Conservation (phyloP, 2,888 invertebrate species). For the Caenorhabditis doughertyi region DNA sequence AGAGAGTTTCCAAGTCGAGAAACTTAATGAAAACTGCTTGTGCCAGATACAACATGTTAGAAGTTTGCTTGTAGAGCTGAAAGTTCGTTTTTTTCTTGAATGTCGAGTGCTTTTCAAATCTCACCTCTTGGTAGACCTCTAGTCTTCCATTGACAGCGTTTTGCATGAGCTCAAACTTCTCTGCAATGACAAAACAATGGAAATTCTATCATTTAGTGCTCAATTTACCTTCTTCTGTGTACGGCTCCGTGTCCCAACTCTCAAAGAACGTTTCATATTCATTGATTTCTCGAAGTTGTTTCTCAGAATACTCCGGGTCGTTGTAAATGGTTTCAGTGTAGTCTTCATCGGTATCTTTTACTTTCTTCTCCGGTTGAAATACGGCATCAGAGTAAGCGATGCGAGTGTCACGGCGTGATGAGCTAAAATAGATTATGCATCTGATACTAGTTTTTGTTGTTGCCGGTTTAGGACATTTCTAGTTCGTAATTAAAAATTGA, state of each 20-base stretch:
- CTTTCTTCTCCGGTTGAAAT: conserved; percentile 11
- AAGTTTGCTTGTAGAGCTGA: conserved; percentile 40
- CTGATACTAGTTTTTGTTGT: too few relatives aligned
- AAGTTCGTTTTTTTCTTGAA: not conserved
- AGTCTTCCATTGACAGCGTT: conserved; percentile 26
- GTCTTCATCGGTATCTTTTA: not conserved
- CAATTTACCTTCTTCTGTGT: conserved; percentile 15
- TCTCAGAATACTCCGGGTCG: conserved; percentile 12
- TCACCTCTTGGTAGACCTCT: conserved; percentile 36
- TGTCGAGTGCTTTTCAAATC: not conserved
- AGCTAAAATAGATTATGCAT: too few relatives aligned
- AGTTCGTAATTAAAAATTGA: too few relatives aligned
- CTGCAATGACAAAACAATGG: conserved; percentile 18
- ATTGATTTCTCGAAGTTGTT: conserved; percentile 3
- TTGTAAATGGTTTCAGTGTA: not conserved
- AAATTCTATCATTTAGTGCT: not conserved
- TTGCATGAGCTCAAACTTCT: conserved; percentile 21
- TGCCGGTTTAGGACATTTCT: too few relatives aligned
- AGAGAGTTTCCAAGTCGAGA: conserved; percentile 29
- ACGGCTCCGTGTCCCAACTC: conserved; percentile 27
- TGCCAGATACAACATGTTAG: conserved; percentile 8
- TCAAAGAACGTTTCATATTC: conserved; percentile 31
- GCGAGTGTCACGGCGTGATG: conserved; percentile 10
- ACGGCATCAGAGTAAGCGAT: conserved; percentile 24
- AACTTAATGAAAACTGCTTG: conserved; percentile 40